These are phyloP conservation scores for Flabesymbios commensalis DNA, from an alignment of 2,888 invertebrate genomes.

Conservation along the genomic window DNA sequence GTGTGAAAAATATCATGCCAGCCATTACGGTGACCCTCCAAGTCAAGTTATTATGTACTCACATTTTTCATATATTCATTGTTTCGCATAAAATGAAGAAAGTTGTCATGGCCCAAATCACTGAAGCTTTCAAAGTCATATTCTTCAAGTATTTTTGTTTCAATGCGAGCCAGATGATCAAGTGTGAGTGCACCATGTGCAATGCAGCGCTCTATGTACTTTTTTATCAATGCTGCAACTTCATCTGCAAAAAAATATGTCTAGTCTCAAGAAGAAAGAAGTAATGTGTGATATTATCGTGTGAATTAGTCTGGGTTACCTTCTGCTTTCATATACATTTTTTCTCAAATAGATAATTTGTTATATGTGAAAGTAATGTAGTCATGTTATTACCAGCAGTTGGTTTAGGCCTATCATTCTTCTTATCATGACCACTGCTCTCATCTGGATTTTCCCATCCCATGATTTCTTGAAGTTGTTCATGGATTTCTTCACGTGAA, in stretches of 20 bases:
- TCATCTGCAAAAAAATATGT: no score
- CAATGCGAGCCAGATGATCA: conserved; percentile 45
- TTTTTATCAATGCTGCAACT: conserved; percentile 40
- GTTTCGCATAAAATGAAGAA: conserved; percentile 44
- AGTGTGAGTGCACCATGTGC: conserved; percentile 46
- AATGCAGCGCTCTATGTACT: conserved; percentile 49
- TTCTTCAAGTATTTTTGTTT: conserved; percentile 51
- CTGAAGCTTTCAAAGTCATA: conserved; percentile 44
- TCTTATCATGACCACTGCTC: no score
- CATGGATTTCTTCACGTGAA: conserved; percentile 16
- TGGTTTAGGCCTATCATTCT: no score
- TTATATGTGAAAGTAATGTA: no score
- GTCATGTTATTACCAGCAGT: no score
- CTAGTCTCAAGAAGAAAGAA: no score
- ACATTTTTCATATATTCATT: conserved; percentile 17
- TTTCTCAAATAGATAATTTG: neutral
- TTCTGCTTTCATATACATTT: no score
- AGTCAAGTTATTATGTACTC: no score
- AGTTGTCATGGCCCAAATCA: conserved; percentile 48
- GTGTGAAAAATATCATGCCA: no score
- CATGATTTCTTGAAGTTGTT: conserved; percentile 14
- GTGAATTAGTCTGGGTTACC: no score
- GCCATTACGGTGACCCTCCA: no score
- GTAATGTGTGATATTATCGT: conserved; percentile 3
- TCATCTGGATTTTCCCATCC: neutral